phyloP scores from a whole-genome alignment of 1,140 invertebrate genomes.

The Heliconius melpomene region DNA sequence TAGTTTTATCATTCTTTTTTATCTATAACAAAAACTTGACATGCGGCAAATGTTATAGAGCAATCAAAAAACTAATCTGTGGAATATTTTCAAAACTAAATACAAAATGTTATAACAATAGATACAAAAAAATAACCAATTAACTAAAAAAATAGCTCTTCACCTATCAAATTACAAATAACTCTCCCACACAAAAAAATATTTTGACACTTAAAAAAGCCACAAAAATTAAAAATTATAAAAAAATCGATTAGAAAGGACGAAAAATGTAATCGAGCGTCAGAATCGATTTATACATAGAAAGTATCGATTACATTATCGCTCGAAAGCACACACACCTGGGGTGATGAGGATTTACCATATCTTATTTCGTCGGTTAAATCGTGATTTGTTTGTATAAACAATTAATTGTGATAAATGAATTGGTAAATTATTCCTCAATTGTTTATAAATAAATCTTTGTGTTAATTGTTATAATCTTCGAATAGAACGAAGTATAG shows the following conservation, averaged over 20 bases:
- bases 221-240: conserved; percentile 23
- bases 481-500: neutral
- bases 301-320: conserved; percentile 27
- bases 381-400: conserved; percentile 5
- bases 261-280: conserved; percentile 22
- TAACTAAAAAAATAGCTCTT: neutral
- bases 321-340: conserved; percentile 14
- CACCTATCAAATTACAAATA: neutral
- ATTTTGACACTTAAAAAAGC: conserved; percentile 25
- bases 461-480: neutral
- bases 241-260: conserved; percentile 21
- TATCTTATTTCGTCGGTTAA: conserved; percentile 21
- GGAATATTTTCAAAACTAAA: neutral
- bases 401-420: neutral
- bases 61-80: neutral
- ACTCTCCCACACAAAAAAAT: neutral
- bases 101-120: neutral
- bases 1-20: too few relatives aligned
- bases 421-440: neutral
- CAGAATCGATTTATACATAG: conserved; percentile 20
- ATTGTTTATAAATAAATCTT: neutral
- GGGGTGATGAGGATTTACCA: conserved; percentile 19
- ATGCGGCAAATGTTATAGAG: neutral
- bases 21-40: too few relatives aligned
- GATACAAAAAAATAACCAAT: neutral